Evolutionary conservation across 2,888 invertebrate genomes (phyloP).

Genomic region (Myathropa florea): DNA sequence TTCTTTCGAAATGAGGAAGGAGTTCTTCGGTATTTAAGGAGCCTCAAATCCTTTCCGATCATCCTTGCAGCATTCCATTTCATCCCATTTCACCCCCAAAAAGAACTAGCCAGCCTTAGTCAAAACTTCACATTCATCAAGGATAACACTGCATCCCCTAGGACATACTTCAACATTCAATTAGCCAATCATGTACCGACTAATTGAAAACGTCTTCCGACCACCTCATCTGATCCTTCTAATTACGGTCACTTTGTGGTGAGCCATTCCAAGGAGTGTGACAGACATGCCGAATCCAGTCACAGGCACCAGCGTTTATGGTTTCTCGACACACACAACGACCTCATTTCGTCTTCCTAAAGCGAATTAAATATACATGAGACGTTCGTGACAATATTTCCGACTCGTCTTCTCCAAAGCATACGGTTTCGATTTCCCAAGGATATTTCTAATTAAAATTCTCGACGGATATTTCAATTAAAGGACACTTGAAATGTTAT

Average conservation of each 20-base stretch:
- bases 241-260: not conserved
- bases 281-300: not conserved
- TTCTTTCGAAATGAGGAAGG: too few relatives aligned
- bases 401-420: not conserved
- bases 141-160: not conserved
- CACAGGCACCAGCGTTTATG: too few relatives aligned
- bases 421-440: not conserved
- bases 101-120: not conserved
- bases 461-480: not conserved
- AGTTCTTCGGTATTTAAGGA: too few relatives aligned
- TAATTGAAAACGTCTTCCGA: not conserved
- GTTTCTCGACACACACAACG: not conserved
- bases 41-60: too few relatives aligned
- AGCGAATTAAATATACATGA: not conserved
- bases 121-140: not conserved
- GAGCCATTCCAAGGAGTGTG: not conserved
- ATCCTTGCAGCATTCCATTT: too few relatives aligned
- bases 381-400: not conserved
- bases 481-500: not conserved
- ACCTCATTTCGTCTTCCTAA: not conserved
- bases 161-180: not conserved
- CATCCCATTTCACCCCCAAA: too few relatives aligned
- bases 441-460: not conserved
- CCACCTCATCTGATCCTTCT: not conserved
- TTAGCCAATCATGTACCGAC: not conserved